Conservation (phyloP, 2,888 invertebrate species). For the Oegoconia quadripuncta region DNA sequence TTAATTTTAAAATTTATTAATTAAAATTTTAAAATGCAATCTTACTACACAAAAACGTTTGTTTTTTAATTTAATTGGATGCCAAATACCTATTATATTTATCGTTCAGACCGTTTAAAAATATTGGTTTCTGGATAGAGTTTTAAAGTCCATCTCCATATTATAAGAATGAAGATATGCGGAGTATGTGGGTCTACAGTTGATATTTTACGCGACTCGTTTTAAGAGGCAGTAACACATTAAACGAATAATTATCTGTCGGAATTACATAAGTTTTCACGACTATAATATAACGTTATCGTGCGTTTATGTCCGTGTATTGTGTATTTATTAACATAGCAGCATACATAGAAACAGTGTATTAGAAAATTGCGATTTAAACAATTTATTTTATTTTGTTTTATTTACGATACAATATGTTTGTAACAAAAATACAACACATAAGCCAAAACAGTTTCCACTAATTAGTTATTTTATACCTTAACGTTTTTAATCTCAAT, state of each 20-base stretch:
- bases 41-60: too few relatives aligned
- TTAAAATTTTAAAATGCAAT: too few relatives aligned
- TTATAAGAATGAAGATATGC: slow-evolving; percentile 35
- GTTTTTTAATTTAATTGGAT: neutral
- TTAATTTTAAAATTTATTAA: too few relatives aligned
- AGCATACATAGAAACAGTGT: too few relatives aligned
- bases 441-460: too few relatives aligned
- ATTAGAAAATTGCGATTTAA: too few relatives aligned
- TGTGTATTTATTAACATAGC: too few relatives aligned
- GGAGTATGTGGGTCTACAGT: slow-evolving; percentile 55
- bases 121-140: neutral
- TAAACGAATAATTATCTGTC: slow-evolving; percentile 58
- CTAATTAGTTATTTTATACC: too few relatives aligned
- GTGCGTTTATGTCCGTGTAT: slow-evolving; percentile 14
- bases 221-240: slow-evolving; percentile 55
- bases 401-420: too few relatives aligned
- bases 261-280: slow-evolving; percentile 44
- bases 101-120: neutral
- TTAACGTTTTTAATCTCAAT: too few relatives aligned
- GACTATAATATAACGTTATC: slow-evolving; percentile 22
- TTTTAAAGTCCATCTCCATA: slow-evolving; percentile 36
- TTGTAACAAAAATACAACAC: too few relatives aligned
- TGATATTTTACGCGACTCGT: slow-evolving; percentile 64
- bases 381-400: too few relatives aligned
- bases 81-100: neutral